Conservation (phyloP, 1,140 invertebrate genomes). For the Nasonia vitripennis region DNA sequence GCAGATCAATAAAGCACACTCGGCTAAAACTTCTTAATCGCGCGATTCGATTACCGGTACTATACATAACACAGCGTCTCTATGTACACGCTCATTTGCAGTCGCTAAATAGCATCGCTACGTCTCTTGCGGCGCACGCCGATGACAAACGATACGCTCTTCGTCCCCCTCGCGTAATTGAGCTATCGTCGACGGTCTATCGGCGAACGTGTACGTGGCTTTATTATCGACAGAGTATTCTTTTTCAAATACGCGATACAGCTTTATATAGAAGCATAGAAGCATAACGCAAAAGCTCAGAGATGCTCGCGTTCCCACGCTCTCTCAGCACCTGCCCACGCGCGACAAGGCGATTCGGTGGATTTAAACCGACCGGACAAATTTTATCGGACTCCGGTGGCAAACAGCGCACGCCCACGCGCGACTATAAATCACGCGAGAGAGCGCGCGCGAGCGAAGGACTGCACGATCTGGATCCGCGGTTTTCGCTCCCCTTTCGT, state of each 20-base stretch:
- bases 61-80: too few relatives aligned
- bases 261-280: not conserved
- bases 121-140: not conserved
- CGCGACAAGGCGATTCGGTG: slow-evolving; percentile 61
- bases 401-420: slow-evolving; percentile 73
- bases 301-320: slow-evolving; percentile 13
- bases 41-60: too few relatives aligned
- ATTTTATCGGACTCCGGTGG: slow-evolving; percentile 75
- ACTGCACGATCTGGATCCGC: slow-evolving; percentile 45
- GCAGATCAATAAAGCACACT: not conserved
- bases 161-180: not conserved
- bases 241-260: not conserved
- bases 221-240: not conserved
- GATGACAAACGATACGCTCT: not conserved
- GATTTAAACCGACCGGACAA: slow-evolving; percentile 74
- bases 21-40: too few relatives aligned
- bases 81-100: too few relatives aligned
- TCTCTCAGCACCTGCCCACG: slow-evolving; percentile 58
- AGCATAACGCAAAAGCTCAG: not conserved
- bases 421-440: slow-evolving; percentile 67
- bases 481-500: slow-evolving; percentile 34
- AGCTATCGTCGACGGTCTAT: not conserved
- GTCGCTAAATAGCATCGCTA: too few relatives aligned
- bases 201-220: not conserved
- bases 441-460: not conserved